Evolutionary conservation across 2,113 vertebrate species (phyloP).

Genomic region (Poecilia latipinna): DNA sequence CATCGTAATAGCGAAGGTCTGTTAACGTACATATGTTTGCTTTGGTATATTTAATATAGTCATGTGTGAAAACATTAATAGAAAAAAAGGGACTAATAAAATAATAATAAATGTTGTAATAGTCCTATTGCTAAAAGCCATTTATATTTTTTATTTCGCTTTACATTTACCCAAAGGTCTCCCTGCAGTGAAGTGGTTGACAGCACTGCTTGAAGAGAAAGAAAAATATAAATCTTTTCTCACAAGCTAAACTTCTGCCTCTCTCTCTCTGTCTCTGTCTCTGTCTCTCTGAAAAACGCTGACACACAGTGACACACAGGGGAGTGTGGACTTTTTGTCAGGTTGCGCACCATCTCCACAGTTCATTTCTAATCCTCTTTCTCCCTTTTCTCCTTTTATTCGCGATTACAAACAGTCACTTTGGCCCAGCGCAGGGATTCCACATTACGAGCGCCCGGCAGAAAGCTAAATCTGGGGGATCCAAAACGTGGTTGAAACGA

Average conservation of each 20-base stretch:
- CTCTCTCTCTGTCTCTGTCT: constrained; percentile 31
- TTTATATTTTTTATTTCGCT: not conserved
- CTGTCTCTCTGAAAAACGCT: constrained; percentile 23
- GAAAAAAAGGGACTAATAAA: not conserved
- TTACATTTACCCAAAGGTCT: constrained; percentile 3
- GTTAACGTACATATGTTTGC: not conserved
- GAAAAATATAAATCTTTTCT: constrained; percentile 35
- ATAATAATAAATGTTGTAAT: constrained; percentile 19
- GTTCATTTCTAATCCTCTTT: constrained; percentile 69
- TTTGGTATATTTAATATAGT: not conserved
- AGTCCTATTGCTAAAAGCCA: constrained; percentile 6
- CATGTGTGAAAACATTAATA: not conserved
- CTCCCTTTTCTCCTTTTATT: constrained; percentile 33
- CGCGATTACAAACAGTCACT: constrained; percentile 17
- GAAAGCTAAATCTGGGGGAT: constrained; percentile 30
- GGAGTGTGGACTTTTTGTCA: constrained; percentile 66
- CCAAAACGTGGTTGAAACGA: constrained; percentile 16
- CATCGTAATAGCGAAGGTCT: not conserved
- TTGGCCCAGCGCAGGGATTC: constrained; percentile 27
- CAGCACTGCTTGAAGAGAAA: constrained; percentile 61
- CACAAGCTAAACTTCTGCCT: constrained; percentile 57
- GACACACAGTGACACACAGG: constrained; percentile 56
- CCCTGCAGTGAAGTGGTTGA: constrained; percentile 56
- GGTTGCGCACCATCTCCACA: constrained; percentile 61
- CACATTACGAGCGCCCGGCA: constrained; percentile 13